Evolutionary conservation across 2,797 vertebrate genomes (phyloP).

Genomic region (Enteromius mattozi): DNA sequence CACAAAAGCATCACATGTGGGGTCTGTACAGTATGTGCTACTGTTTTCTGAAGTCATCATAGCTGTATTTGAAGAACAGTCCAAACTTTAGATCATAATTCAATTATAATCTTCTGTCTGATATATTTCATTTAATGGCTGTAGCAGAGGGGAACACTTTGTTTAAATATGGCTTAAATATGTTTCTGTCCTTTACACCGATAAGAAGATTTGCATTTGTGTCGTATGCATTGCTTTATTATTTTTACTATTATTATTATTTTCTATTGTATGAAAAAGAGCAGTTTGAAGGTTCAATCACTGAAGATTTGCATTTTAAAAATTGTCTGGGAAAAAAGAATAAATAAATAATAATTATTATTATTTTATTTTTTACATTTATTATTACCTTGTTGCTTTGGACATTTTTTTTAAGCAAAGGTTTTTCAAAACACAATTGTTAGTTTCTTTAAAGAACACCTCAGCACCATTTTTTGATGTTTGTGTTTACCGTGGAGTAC

Average conservation of each 20-base stretch:
- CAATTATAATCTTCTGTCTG: background rate
- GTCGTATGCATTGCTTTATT: no score
- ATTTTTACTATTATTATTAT: no score
- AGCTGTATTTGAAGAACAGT: background rate
- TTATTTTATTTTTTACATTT: no score
- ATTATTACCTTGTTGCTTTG: background rate
- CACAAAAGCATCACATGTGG: background rate
- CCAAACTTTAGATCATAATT: background rate
- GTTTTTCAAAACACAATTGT: background rate
- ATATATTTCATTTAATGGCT: background rate
- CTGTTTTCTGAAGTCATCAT: background rate
- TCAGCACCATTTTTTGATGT: constrained; percentile 64
- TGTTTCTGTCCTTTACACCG: no score
- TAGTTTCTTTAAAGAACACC: background rate
- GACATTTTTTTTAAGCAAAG: background rate
- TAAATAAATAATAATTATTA: no score
- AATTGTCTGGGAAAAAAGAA: no score
- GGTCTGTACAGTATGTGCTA: background rate
- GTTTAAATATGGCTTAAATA: no score
- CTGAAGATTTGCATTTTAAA: no score
- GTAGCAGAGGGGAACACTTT: background rate
- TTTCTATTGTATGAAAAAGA: no score
- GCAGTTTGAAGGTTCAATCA: no score
- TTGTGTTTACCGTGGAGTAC: background rate
- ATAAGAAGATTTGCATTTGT: no score